These are phyloP conservation scores for Acronicta alni DNA, from an alignment of 2,888 invertebrate genomes.

Conservation along the genomic window DNA sequence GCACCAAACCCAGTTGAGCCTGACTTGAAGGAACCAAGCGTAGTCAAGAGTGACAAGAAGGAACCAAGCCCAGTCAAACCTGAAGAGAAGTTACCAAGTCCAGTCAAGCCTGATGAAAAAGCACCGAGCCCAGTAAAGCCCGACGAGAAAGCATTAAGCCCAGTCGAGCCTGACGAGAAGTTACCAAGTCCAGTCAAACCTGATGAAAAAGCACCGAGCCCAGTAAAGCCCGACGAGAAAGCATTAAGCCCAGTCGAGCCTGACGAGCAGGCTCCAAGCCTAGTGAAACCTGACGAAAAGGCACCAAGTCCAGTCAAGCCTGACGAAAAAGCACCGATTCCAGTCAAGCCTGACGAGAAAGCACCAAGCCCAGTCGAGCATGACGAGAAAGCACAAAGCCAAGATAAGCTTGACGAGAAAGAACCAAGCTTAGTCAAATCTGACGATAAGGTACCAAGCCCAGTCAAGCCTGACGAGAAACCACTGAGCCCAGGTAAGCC, in stretches of 20 bases:
- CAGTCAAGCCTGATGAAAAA: neutral
- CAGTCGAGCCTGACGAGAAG: neutral
- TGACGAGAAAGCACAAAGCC: no score
- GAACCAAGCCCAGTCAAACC: neutral
- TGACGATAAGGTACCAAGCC: constrained; percentile 6
- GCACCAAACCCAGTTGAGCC: no score
- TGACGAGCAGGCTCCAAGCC: constrained; percentile 18
- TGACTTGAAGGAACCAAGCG: no score
- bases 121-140: neutral
- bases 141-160: neutral
- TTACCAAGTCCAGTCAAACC: neutral
- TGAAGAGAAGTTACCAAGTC: neutral
- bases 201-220: constrained; percentile 18
- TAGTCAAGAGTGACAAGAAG: neutral
- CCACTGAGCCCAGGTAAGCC: constrained; percentile 2
- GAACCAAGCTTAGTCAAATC: neutral
- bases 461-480: no score
- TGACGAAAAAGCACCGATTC: constrained; percentile 10
- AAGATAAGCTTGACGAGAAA: constrained; percentile 3
- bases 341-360: constrained; percentile 14
- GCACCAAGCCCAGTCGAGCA: constrained; percentile 7
- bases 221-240: constrained; percentile 17
- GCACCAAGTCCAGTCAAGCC: constrained; percentile 10
- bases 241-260: neutral
- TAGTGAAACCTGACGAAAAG: constrained; percentile 10